Evolutionary conservation across 2,888 invertebrate species (phyloP), one percentile per base, ranked within the genome.

Genomic region (Hyalella azteca): DNA sequence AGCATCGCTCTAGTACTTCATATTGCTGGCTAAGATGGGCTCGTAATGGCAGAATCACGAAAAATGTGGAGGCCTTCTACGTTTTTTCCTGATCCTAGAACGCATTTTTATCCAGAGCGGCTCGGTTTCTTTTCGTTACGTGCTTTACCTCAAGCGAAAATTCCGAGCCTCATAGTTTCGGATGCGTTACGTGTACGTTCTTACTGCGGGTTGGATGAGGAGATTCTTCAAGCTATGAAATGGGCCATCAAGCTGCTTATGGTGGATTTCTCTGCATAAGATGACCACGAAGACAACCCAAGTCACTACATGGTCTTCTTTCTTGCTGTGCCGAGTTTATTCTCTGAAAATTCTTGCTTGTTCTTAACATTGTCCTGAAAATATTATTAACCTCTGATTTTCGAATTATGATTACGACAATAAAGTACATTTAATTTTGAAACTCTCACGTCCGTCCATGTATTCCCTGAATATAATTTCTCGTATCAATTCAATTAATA

Each of bases 241-340:
- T 66, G 66, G 66, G 36, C 66, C 66, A 66, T 66, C 66, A 66
- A 66, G 66, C 36, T 66, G 66, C 66, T 66, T 66, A 66, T 66
- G 66, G 66, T 66, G 66, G 66, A 66, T 66, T 66, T 66, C 66
- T 66, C 36, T 32, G 66, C 66, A 36, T 29, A 29, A 66, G 66
- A 66, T 66, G 13, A 66, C 66, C 66, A 29, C 29, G 36, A 4
- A n/a, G 36, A 66, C 36, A 66, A 36, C 66, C 29, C 36, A n/a
- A 36, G 66, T 36, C 66, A 36, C 66, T 19, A 4, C 29, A 15
- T 36, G 29, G 36, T 66, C 19, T 66, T 66, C 66, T 66, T 66
- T 54, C 11, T 54, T 26, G 54, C 54, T 54, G 26, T 0, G n/a
- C n/a, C n/a, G n/a, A n/a, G n/a, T n/a, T n/a, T n/a, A n/a, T n/a